These are phyloP conservation scores for Coreius guichenoti DNA, from an alignment of 2,797 vertebrate genomes.

Conservation along the genomic window DNA sequence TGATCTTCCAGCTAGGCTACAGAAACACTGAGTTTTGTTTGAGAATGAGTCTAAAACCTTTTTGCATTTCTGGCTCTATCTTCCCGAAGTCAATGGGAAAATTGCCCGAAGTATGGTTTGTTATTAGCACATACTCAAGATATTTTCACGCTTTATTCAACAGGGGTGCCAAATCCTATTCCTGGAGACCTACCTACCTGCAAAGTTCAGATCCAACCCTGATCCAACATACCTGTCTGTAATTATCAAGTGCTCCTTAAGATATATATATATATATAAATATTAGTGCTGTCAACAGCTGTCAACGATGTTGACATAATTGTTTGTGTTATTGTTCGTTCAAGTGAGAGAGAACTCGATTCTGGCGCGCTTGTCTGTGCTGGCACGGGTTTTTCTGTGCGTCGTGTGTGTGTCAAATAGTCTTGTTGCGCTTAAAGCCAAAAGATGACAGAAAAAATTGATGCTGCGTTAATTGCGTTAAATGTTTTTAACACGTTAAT, in stretches of 20 bases:
- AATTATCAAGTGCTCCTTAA: not conserved
- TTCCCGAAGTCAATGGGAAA: not conserved
- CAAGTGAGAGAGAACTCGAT: too few species aligned
- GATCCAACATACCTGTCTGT: not conserved
- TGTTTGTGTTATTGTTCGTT: too few species aligned
- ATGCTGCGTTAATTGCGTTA: too few species aligned
- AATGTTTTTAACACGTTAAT: too few species aligned
- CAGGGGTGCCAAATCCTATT: not conserved
- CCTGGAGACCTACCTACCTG: not conserved
- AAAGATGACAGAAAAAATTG: too few species aligned
- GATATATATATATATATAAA: too few species aligned
- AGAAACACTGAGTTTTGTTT: not conserved
- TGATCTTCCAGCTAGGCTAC: not conserved
- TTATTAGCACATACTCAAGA: not conserved
- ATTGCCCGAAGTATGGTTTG: not conserved
- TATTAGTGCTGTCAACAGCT: too few species aligned
- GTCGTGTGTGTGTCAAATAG: too few species aligned
- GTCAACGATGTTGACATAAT: too few species aligned
- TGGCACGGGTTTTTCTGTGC: too few species aligned
- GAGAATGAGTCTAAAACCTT: not conserved
- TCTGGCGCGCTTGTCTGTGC: too few species aligned
- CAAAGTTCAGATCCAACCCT: not conserved
- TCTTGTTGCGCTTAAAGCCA: too few species aligned
- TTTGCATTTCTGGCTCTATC: not conserved
- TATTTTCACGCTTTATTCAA: not conserved